Base-by-base conservation (phyloP, 1,140 invertebrate genomes). In the Limonius californicus region DNA sequence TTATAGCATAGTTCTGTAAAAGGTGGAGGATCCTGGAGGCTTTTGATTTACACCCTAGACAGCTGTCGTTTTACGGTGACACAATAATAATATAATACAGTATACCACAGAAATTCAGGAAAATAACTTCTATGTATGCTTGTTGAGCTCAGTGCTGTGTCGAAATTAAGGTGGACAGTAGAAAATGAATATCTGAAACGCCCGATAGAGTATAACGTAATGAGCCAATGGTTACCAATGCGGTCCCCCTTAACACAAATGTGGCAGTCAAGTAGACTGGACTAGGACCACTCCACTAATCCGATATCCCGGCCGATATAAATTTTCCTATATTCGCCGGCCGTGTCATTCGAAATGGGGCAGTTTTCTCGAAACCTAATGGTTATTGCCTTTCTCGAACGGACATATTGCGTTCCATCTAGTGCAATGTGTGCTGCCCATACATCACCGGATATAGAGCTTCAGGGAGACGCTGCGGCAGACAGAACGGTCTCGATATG, bases 391-490 rank as follows among this genome's bases (percentile, higher is more conserved):
- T 82, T 81, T 81, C 80, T 79, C 79, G 75, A 70, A 76, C 78
- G 80, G 81, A 82, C 81, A 83, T 83, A 83, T 82, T 83, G 81
- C 80, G 80, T 82, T 83, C 80, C 78, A 81, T 82, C 79, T 78
- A 80, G 76, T 79, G 81, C 81, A 82, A 82, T 82, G 81, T 82
- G 81, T 81, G 79, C 78, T 72, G 76, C 76, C 79, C 76, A 81
- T 82, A 81, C 78, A 81, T 82, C 80, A 81, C 67, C 58, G 66
- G 65, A 67, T 70, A 71, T 71, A 61, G 70, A 68, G 65, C 67
- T 65, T 65, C 64, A 65, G 70, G 62, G 66, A 66, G 61, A 67
- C 54, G 55, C 60, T 59, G 66, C 61, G 56, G 65, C 60, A 66
- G 60, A 62, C 64, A 59, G 61, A 66, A 66, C 60, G 56, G 61